Evolutionary conservation across 2,888 invertebrate species (phyloP).

Genomic region (Eudemis profundana): DNA sequence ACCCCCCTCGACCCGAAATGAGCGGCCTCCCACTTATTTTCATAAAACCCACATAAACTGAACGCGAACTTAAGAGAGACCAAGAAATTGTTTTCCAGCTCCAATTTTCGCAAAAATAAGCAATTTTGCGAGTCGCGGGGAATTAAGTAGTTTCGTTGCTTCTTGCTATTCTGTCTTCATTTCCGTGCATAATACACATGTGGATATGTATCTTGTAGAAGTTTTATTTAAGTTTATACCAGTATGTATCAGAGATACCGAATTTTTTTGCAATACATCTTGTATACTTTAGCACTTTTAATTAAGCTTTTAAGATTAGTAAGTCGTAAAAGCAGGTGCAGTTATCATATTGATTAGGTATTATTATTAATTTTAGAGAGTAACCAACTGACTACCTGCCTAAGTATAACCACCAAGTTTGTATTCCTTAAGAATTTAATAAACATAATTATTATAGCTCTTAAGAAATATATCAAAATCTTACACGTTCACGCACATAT

Average conservation of each 20-base stretch:
- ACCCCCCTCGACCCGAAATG: constrained; percentile 72
- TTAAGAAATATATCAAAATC: neutral
- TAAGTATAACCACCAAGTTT: too few species aligned
- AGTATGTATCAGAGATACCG: too few species aligned
- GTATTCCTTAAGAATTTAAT: too few species aligned
- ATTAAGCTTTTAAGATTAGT: neutral
- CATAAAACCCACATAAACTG: constrained; percentile 80
- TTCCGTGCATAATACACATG: too few species aligned
- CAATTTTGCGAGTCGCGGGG: constrained; percentile 50
- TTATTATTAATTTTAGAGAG: too few species aligned
- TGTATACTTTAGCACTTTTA: neutral
- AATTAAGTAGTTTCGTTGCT: constrained; percentile 33
- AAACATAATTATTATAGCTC: too few species aligned
- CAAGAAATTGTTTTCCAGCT: constrained; percentile 69
- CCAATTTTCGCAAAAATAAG: constrained; percentile 57
- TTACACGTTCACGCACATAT: constrained; percentile 6
- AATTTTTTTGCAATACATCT: too few species aligned
- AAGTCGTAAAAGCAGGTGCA: too few species aligned
- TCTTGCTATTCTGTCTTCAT: constrained; percentile 11
- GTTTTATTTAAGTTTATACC: too few species aligned
- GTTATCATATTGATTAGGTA: too few species aligned
- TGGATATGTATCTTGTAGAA: neutral
- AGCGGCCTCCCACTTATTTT: constrained; percentile 83
- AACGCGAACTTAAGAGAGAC: constrained; percentile 66
- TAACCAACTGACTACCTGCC: too few species aligned